phyloP scores from a whole-genome alignment of 2,888 invertebrate species.

The Glyphotaelius pellucidus region DNA sequence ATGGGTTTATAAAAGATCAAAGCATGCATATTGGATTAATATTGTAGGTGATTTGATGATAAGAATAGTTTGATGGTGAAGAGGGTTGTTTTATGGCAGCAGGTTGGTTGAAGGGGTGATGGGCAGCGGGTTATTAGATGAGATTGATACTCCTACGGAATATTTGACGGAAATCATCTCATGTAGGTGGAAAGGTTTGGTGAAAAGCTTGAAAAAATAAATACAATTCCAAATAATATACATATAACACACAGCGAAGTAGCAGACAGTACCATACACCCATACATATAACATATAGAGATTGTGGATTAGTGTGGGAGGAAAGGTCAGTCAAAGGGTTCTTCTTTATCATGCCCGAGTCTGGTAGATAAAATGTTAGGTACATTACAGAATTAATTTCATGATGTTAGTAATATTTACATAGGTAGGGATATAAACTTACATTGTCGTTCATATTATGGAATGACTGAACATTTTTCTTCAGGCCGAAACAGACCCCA shows the following conservation, averaged over 20 bases:
- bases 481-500: background rate
- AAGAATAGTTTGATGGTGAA: background rate
- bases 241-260: too few species aligned
- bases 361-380: background rate
- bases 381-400: background rate
- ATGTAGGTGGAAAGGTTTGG: background rate
- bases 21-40: background rate
- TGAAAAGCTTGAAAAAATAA: background rate
- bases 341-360: background rate
- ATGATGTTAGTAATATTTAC: background rate
- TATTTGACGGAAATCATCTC: too few species aligned
- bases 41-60: background rate
- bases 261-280: background rate
- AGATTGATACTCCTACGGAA: too few species aligned
- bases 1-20: background rate
- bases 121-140: too few species aligned
- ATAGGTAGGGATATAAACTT: background rate
- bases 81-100: too few species aligned
- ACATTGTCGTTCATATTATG: background rate
- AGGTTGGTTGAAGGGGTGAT: too few species aligned
- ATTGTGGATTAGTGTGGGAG: background rate
- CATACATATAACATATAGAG: background rate
- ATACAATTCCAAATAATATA: background rate
- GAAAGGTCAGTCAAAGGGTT: background rate
- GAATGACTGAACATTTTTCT: background rate